Base-by-base conservation (phyloP, 2,888 invertebrate species). In the Protophormia terraenovae region DNA sequence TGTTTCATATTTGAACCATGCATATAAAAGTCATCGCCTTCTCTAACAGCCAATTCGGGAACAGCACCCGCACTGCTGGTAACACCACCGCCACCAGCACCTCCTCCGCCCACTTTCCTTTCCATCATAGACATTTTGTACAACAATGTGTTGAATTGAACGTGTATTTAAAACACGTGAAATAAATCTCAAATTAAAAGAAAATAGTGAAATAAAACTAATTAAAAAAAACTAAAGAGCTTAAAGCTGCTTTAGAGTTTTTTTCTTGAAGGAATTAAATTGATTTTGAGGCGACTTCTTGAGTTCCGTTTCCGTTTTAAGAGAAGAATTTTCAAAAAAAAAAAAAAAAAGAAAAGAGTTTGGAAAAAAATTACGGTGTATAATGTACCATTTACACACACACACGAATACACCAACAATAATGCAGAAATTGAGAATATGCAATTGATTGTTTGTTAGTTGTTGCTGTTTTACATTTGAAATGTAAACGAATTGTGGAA, bases 1-100 rank as follows among this genome's bases (percentile, higher is more conserved):
- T 97, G 97, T 92, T 96, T 96, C 96, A 96, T 96, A 87, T 95
- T 95, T 88, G 95, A 94, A 6, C 55, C 76, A 12, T 89, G 88
- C 35, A 90, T 78, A 67, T 89, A 89, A 24, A 87, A 87, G 35
- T 88, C 88, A 58, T 88, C 88, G 55, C 84, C 87, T 29, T 89
- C 89, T 22, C 86, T 87, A 60, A 87, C 88, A 22, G 86, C 84
- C 53, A 82, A 50, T 69, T 82, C 89, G 58, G 87, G 92, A 58
- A 87, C 88, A 41, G 86, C 92, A 53, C 83, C 78, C 38, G 67
- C 86, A 71, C 73, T 87, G 41, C 86, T 87, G 27, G 66, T 75
- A 19, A 79, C 84, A 7, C 79, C 85, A 10, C 78, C 84, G 32
- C 88, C 89, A 55, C 87, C 88, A 22, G 24, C 8, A 55, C 87